phyloP scores from a whole-genome alignment of 2,888 invertebrate genomes.

The Alloscopus bannaensis region DNA sequence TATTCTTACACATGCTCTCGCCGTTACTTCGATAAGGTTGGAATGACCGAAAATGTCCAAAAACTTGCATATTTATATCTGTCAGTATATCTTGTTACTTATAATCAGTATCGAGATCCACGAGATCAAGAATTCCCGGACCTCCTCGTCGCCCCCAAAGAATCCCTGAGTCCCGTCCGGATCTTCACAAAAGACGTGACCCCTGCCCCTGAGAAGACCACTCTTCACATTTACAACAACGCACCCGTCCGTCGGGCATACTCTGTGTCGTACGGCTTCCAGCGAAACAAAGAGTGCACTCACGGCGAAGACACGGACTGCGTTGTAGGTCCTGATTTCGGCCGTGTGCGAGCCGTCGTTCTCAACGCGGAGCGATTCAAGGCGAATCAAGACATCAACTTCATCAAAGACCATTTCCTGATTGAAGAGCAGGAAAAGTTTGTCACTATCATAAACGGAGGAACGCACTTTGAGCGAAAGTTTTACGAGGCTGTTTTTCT shows the following conservation, averaged over 20 bases:
- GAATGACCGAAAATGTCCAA: too few relatives aligned
- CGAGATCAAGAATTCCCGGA: too few relatives aligned
- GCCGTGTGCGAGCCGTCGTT: constrained; percentile 27
- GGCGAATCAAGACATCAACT: neutral
- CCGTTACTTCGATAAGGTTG: too few relatives aligned
- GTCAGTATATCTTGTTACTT: too few relatives aligned
- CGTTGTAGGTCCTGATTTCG: constrained; percentile 20
- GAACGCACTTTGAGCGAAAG: constrained; percentile 33
- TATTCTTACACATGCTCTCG: neutral
- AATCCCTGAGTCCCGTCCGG: neutral
- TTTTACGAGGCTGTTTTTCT: constrained; percentile 63
- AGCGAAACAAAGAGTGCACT: constrained; percentile 49
- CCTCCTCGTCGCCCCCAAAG: too few relatives aligned
- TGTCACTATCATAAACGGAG: constrained; percentile 43
- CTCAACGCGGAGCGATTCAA: constrained; percentile 37
- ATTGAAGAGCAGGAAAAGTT: constrained; percentile 38
- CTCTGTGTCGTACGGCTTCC: constrained; percentile 48
- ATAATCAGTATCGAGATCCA: too few relatives aligned
- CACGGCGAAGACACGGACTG: constrained; percentile 21
- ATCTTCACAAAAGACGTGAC: neutral
- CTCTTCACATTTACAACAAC: constrained; percentile 35
- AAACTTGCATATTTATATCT: too few relatives aligned
- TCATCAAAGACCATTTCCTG: constrained; percentile 35
- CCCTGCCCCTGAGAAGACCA: neutral
- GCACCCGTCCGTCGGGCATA: constrained; percentile 5